phyloP scores from a whole-genome alignment of 2,888 invertebrate genomes.

The Drosophila formosana region DNA sequence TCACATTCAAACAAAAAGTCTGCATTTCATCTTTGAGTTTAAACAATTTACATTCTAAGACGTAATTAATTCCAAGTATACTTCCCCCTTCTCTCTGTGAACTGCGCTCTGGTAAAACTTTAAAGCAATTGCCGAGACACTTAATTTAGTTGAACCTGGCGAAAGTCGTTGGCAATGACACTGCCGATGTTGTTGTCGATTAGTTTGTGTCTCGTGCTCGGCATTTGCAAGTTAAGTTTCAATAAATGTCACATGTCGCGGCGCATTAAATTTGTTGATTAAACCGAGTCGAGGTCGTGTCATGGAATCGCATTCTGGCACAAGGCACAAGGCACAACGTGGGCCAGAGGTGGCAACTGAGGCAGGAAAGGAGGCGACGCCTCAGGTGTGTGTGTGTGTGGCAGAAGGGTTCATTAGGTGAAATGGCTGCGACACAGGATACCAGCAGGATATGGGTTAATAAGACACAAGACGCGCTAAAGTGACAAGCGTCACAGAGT shows the following conservation, averaged over 20 bases:
- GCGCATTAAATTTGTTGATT: slow-evolving; percentile 70
- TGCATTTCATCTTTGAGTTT: background rate
- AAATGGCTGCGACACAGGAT: slow-evolving; percentile 56
- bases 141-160: slow-evolving; percentile 21
- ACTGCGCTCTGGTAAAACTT: slow-evolving; percentile 6
- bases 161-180: background rate
- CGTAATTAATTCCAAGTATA: background rate
- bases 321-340: slow-evolving; percentile 8
- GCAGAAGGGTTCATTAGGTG: slow-evolving; percentile 73
- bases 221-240: slow-evolving; percentile 57
- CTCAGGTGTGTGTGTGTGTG: slow-evolving; percentile 29
- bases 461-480: slow-evolving; percentile 69
- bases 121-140: slow-evolving; percentile 16
- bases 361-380: background rate
- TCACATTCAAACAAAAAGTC: background rate
- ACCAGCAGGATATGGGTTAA: slow-evolving; percentile 73
- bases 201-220: slow-evolving; percentile 47
- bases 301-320: slow-evolving; percentile 32
- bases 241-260: slow-evolving; percentile 76
- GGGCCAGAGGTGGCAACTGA: background rate
- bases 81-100: slow-evolving; percentile 15
- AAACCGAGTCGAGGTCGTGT: slow-evolving; percentile 53
- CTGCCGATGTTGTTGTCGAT: slow-evolving; percentile 17
- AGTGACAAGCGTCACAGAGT: slow-evolving; percentile 47
- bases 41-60: background rate